Percentiles rank a stretch among this genome's conserved stretches.
These are phyloP conservation scores for Chrysolina haemoptera DNA, from an alignment of 2,888 invertebrate species.

Conservation along the genomic window DNA sequence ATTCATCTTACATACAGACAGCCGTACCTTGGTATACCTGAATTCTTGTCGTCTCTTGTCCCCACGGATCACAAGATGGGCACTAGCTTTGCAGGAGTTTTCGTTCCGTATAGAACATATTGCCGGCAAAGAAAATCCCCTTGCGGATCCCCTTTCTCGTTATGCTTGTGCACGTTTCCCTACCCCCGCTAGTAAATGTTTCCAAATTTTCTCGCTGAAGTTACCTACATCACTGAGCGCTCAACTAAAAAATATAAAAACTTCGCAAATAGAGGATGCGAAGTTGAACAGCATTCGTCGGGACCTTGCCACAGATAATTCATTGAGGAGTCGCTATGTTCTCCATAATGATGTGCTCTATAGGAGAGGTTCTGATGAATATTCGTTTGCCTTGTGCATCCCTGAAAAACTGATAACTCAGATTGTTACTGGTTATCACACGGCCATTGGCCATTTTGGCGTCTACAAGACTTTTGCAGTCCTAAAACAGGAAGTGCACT, in stretches of 20 bases:
- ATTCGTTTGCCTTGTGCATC: background rate
- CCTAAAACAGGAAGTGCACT: background rate
- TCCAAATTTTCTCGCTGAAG: background rate
- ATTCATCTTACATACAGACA: background rate
- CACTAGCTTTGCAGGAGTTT: conserved; percentile 1
- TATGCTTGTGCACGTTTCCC: background rate
- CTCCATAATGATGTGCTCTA: background rate
- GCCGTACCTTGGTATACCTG: background rate
- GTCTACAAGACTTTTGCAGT: background rate
- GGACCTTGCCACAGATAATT: too few species aligned
- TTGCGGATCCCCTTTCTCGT: background rate
- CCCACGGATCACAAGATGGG: conserved; percentile 17
- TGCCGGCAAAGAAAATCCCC: background rate
- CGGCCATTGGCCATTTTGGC: conserved; percentile 2
- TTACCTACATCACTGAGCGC: background rate
- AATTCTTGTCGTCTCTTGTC: conserved; percentile 6
- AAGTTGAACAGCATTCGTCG: background rate
- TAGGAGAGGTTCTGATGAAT: conserved; percentile 9
- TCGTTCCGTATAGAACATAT: background rate
- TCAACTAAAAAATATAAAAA: background rate
- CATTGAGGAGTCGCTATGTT: background rate
- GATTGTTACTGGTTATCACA: background rate
- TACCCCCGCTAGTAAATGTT: background rate
- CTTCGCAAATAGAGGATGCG: background rate
- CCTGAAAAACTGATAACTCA: background rate